Conservation (phyloP, 1,140 invertebrate species). For the Lordiphosa collinella region DNA sequence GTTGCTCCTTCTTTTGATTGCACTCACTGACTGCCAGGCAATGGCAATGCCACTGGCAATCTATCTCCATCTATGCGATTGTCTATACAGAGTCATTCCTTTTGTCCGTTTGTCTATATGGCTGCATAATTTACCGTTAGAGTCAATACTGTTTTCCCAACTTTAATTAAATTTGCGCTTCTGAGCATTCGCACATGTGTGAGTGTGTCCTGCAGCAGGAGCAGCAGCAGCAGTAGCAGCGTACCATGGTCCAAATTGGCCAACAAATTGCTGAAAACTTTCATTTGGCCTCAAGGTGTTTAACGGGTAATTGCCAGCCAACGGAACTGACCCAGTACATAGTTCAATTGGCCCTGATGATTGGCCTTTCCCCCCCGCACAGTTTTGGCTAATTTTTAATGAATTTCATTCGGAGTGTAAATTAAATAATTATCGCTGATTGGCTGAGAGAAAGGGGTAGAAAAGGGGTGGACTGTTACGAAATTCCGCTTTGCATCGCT, state of each 20-base stretch:
- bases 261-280: conserved; percentile 49
- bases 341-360: too few relatives aligned
- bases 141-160: conserved; percentile 73
- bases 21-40: conserved; percentile 5
- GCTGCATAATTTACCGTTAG: conserved; percentile 73
- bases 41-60: conserved; percentile 21
- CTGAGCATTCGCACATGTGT: conserved; percentile 34
- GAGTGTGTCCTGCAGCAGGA: conserved; percentile 1
- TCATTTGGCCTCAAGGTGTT: conserved; percentile 43
- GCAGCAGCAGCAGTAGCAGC: neutral
- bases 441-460: neutral
- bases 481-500: too few relatives aligned
- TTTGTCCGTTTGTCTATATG: conserved; percentile 48
- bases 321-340: too few relatives aligned
- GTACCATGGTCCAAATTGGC: conserved; percentile 44
- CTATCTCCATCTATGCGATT: conserved; percentile 63
- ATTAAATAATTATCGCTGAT: neutral
- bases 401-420: conserved; percentile 6
- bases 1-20: neutral
- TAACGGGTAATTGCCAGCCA: conserved; percentile 49
- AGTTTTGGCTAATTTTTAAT: conserved; percentile 6
- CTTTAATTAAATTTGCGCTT: conserved; percentile 75
- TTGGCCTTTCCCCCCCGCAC: too few relatives aligned
- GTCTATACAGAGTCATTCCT: conserved; percentile 34
- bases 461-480: neutral